A percentile compares a stretch with the other conserved stretches of the same genome.
Conservation (phyloP, 2,113 vertebrate genomes). For the Progne subis region DNA sequence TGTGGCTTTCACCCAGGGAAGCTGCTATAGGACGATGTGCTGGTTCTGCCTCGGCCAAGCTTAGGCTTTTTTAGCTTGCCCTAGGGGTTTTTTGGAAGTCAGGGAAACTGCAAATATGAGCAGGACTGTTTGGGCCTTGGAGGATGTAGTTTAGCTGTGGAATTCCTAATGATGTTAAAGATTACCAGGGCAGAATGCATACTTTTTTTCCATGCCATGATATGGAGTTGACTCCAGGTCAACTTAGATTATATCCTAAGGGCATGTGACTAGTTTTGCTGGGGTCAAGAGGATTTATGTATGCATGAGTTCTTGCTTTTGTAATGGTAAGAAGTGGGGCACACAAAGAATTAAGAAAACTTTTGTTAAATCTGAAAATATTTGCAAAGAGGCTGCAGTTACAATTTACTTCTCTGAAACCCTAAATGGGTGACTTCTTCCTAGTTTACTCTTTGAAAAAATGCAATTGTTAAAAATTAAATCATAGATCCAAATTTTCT, state of each 20-base stretch:
- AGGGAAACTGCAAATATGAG: not conserved
- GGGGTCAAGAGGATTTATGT: not conserved
- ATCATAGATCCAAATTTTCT: conserved; percentile 46
- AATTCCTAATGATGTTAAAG: not conserved
- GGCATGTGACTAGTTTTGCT: not conserved
- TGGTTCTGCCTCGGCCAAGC: not conserved
- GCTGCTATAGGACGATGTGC: not conserved
- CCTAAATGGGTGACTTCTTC: not conserved
- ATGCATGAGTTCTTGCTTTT: not conserved
- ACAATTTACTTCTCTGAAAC: not conserved
- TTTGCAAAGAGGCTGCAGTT: not conserved
- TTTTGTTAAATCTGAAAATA: not conserved
- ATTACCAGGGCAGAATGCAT: not conserved
- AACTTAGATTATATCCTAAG: not conserved
- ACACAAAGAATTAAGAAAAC: not conserved
- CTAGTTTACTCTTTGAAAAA: conserved; percentile 31
- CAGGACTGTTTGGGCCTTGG: not conserved
- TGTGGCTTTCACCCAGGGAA: not conserved
- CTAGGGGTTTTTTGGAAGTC: not conserved
- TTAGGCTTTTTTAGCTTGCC: not conserved
- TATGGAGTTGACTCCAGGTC: not conserved
- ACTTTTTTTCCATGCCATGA: not conserved
- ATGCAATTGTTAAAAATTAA: conserved; percentile 45
- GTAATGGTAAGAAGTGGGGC: not conserved
- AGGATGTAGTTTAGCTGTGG: not conserved